A percentile compares a stretch with the other conserved stretches of the same genome.
Evolutionary conservation across 2,113 vertebrate genomes (phyloP).

Genomic region (Grammomys dolichurus): DNA sequence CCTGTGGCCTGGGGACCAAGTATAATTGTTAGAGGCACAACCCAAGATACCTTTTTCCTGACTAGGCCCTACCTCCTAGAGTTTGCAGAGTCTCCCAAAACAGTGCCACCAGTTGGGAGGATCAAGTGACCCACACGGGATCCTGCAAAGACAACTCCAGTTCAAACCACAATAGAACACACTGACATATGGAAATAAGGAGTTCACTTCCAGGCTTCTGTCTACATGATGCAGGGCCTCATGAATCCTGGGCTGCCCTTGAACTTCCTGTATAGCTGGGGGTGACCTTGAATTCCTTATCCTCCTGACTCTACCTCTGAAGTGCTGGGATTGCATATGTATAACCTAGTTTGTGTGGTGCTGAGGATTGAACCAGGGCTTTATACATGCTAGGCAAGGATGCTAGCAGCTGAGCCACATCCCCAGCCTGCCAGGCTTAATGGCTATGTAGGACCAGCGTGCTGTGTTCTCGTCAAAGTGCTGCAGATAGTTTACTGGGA

Average conservation of each 20-base stretch:
- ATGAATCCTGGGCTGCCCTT: not conserved
- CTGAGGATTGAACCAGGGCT: not conserved
- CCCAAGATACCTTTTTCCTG: not conserved
- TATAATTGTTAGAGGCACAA: not conserved
- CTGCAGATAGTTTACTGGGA: fast-evolving
- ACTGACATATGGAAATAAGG: not conserved
- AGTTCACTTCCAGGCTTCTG: not conserved
- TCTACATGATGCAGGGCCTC: not conserved
- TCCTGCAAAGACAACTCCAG: not conserved
- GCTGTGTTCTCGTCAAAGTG: not conserved
- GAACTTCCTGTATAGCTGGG: not conserved
- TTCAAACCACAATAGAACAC: not conserved
- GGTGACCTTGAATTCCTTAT: not conserved
- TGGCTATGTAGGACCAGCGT: not conserved
- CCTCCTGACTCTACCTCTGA: not conserved
- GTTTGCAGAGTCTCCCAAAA: not conserved
- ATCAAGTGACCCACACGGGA: not conserved
- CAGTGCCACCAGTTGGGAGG: not conserved
- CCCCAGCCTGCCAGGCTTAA: no score
- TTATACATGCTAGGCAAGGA: not conserved
- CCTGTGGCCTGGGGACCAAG: not conserved
- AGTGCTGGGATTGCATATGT: not conserved
- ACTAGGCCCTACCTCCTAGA: not conserved
- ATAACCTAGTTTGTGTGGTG: not conserved
- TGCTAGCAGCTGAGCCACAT: no score